These are phyloP conservation scores for Diplodus puntazzo DNA, from an alignment of 2,797 vertebrate species.

Conservation along the genomic window DNA sequence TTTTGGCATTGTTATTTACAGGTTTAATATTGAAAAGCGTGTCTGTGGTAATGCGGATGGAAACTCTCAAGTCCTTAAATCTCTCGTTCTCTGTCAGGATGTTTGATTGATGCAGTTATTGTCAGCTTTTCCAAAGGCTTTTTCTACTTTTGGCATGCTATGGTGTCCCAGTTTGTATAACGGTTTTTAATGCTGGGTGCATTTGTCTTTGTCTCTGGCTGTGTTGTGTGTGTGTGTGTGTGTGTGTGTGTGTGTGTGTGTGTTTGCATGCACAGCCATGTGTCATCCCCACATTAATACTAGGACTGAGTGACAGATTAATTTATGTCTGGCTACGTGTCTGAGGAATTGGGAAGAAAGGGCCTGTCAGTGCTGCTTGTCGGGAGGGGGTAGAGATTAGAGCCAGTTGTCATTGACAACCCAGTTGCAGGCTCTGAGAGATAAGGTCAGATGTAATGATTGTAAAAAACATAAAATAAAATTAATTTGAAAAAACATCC, in stretches of 20 bases:
- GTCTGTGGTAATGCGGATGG: conserved; percentile 32
- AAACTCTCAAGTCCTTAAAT: conserved; percentile 64
- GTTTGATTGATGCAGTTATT: conserved; percentile 73
- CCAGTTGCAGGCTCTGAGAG: conserved; percentile 90
- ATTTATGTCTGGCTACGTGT: conserved; percentile 96
- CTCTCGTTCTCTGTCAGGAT: conserved; percentile 61
- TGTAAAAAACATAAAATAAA: conserved; percentile 84
- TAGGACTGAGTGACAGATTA: conserved; percentile 96
- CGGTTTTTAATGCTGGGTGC: conserved; percentile 72
- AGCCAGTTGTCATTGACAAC: conserved; percentile 93
- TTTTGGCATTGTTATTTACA: conserved; percentile 55
- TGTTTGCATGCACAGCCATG: conserved; percentile 62
- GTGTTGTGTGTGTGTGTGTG: conserved; percentile 19
- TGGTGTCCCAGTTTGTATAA: conserved; percentile 84
- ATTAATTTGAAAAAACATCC: conserved; percentile 68
- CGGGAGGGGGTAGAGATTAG: conserved; percentile 93
- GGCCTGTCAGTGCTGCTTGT: conserved; percentile 95
- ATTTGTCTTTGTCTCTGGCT: conserved; percentile 60
- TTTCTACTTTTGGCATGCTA: conserved; percentile 72
- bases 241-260: conserved; percentile 34
- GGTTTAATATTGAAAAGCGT: conserved; percentile 55
- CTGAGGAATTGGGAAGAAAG: conserved; percentile 95
- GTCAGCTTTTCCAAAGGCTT: conserved; percentile 68
- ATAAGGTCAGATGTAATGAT: conserved; percentile 96
- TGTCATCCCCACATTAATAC: conserved; percentile 80